Base-by-base conservation (phyloP, 2,888 invertebrate species). In the Rhimphoctona megacephalus region DNA sequence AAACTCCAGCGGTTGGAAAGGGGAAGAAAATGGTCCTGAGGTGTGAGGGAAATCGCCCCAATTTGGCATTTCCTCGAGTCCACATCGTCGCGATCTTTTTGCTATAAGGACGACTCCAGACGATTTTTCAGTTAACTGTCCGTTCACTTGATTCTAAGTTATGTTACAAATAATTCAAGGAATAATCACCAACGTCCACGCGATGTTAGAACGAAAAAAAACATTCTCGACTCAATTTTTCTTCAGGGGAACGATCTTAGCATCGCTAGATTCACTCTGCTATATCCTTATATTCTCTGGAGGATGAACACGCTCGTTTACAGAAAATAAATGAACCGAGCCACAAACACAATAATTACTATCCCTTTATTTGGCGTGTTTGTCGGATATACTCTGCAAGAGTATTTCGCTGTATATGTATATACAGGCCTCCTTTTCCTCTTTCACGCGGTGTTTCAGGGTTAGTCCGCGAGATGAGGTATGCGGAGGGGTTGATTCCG, bases 271-370 rank as follows among this genome's bases (percentile, higher is more conserved):
- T 49, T 49, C 2, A 49, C 49, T 1, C 19, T 1, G 49, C 49
- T 1, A 49, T 1, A 49, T 49, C 11, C 49, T 17, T 17, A 49
- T 49, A 17, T 3, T 49, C 49, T 49, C 49, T 6, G 49, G 49
- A 49, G 49, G 5, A 49, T 19, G 49, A 5, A 5, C 49, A 14
- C 36, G 9, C 30, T 52, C 17, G 25, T 66, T 52, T 70, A 61
- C 57, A 82, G 33, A 77, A 87, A 89, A 91, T 91, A 93, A 92
- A 93, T 92, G 92, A 93, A 93, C 91, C 90, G 89, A 17, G 89
- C 89, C 89, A 92, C 92, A 93, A 94, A 94, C 92, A 93, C 92
- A 93, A 93, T 93, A 93, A 94, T 94, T 94, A 92, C 93, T 92
- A 91, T 92, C 92, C 92, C 92, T 94, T 93, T 93, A 93, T 94